A percentile compares a stretch with the other conserved stretches of the same genome.
These are phyloP conservation scores for Cyphomyrmex costatus DNA, from an alignment of 1,140 invertebrate genomes.

Conservation along the genomic window DNA sequence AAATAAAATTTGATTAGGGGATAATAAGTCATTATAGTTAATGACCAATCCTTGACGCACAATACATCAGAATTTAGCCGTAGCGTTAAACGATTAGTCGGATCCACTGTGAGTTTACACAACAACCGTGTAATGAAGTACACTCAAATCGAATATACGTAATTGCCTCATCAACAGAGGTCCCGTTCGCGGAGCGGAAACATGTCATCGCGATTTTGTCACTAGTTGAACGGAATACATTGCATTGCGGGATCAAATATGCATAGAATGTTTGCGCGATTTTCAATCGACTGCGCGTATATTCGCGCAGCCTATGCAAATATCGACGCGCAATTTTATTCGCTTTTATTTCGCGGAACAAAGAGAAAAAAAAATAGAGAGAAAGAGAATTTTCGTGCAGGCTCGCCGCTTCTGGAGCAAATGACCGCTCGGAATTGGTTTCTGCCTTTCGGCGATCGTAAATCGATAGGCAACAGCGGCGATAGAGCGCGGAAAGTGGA, in stretches of 20 bases:
- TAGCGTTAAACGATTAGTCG: slow-evolving; percentile 38
- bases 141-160: slow-evolving; percentile 53
- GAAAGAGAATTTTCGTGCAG: neutral
- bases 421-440: slow-evolving; percentile 43
- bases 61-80: slow-evolving; percentile 27
- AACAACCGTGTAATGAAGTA: slow-evolving; percentile 50
- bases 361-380: slow-evolving; percentile 15
- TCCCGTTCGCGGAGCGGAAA: slow-evolving; percentile 46
- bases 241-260: slow-evolving; percentile 47
- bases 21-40: slow-evolving; percentile 3
- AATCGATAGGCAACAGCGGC: slow-evolving; percentile 39
- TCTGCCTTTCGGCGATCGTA: slow-evolving; percentile 33
- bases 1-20: slow-evolving; percentile 2
- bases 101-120: slow-evolving; percentile 24
- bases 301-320: slow-evolving; percentile 42
- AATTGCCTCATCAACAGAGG: slow-evolving; percentile 57
- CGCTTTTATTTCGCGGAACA: slow-evolving; percentile 16
- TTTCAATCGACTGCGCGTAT: slow-evolving; percentile 40
- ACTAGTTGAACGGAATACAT: slow-evolving; percentile 40
- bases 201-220: slow-evolving; percentile 52
- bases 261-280: slow-evolving; percentile 46
- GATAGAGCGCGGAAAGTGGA: slow-evolving; percentile 33
- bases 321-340: slow-evolving; percentile 42
- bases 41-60: neutral
- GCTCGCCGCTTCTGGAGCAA: slow-evolving; percentile 10